Evolutionary conservation across 30 jellyfish, hydroid and myxozoan species (phyloP), one percentile per base, ranked within the genome.

Genomic region (Hydra vulgaris): DNA sequence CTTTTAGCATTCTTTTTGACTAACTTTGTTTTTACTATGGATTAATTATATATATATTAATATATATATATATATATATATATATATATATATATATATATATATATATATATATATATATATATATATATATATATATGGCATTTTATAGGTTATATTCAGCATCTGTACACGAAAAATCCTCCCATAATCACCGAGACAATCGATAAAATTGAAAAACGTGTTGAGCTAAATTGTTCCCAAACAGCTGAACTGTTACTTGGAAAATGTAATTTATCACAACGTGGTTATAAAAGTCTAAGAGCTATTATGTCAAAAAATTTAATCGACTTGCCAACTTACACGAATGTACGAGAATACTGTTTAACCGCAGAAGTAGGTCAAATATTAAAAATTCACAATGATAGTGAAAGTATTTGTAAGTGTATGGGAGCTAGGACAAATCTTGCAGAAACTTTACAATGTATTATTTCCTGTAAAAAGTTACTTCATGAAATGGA

Each of bases 241-340:
- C 61, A 79, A 17, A 40, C 86, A 17, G 83, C 86, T 7, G 83
- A 79, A 19, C 83, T 79, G 7, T 79, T 79, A 27, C 23, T 79
- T 53, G 86, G 83, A 1, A 55, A 66, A 66, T 76, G 84, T 76
- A 20, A 76, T 53, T 18, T 76, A 23, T 76, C 84, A 5, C 84
- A 76, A 26, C 54, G 83, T n/a, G 86, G 68, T 55, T 79, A 54
- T 26, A 79, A 55, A 54, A 18, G 7, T 23, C 15, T 79, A 54
- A 55, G 66, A 79, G 24, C 21, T 5, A 79, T 79, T n/a, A 53
- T 66, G 83, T 18, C 12, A 55, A 79, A 27, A 17, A 79, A 66
- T 66, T 53, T 53, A n/a, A 40, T 79, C 12, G 52, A 26, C 24
- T 18, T 79, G 12, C 84, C 86, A 22, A 54, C 55, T 18, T 66